phyloP scores from a whole-genome alignment of 2,888 invertebrate genomes.

The Empis livida region DNA sequence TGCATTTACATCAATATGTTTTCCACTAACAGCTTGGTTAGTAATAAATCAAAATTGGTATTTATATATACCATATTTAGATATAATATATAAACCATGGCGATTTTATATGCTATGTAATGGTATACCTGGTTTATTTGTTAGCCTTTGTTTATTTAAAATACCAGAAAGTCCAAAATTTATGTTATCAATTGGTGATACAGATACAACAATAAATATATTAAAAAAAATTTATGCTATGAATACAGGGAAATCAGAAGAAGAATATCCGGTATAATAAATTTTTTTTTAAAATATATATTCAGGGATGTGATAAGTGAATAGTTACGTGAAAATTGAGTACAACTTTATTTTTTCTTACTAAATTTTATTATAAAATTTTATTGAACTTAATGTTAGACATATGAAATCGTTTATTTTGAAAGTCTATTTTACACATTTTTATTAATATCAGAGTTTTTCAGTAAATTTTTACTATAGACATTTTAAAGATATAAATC shows the following conservation, averaged over 20 bases:
- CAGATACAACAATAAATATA: slow-evolving; percentile 20
- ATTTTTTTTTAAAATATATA: neutral
- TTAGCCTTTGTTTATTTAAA: slow-evolving; percentile 21
- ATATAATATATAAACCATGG: slow-evolving; percentile 28
- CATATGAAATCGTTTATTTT: too few relatives aligned
- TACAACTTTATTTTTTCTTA: too few relatives aligned
- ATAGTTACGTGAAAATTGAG: too few relatives aligned
- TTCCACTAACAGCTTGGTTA: slow-evolving; percentile 29
- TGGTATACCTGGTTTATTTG: slow-evolving; percentile 25
- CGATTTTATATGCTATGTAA: slow-evolving; percentile 27
- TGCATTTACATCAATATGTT: slow-evolving; percentile 24
- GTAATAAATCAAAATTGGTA: slow-evolving; percentile 28
- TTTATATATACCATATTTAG: slow-evolving; percentile 20
- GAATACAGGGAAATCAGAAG: slow-evolving; percentile 19
- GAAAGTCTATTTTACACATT: too few relatives aligned
- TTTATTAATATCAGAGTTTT: too few relatives aligned
- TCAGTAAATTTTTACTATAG: too few relatives aligned
- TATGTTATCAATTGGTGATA: slow-evolving; percentile 21
- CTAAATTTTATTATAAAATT: too few relatives aligned
- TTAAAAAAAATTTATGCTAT: slow-evolving; percentile 20
- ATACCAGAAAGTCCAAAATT: slow-evolving; percentile 33
- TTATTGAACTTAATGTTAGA: too few relatives aligned
- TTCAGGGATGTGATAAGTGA: too few relatives aligned
- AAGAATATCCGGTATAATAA: slow-evolving; percentile 17
- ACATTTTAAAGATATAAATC: too few relatives aligned